These are phyloP conservation scores for Cryptops parisi DNA, from an alignment of 2,888 invertebrate species.

Conservation along the genomic window DNA sequence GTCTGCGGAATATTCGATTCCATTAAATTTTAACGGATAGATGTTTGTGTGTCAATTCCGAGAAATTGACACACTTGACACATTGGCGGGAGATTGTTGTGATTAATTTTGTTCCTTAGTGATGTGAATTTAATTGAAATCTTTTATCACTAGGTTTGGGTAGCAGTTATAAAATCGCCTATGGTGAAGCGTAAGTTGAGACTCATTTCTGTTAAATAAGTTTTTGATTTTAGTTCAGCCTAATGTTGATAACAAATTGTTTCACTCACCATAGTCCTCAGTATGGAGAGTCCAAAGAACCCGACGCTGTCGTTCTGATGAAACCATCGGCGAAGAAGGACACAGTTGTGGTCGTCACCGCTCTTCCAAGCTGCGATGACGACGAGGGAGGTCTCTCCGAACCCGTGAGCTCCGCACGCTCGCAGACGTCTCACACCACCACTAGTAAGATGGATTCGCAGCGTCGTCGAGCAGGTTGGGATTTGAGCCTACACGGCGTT, in stretches of 20 bases:
- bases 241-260: too few species aligned
- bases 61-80: too few species aligned
- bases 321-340: slow-evolving; percentile 1
- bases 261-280: too few species aligned
- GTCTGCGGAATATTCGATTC: too few species aligned
- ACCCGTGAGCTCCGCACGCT: neutral
- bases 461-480: neutral
- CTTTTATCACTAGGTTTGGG: neutral
- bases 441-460: neutral
- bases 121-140: too few species aligned
- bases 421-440: neutral
- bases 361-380: neutral
- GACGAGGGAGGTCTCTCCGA: neutral
- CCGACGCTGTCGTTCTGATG: slow-evolving; percentile 10
- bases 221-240: too few species aligned
- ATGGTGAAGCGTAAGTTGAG: slow-evolving; percentile 9
- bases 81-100: too few species aligned
- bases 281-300: slow-evolving; percentile 2
- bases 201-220: too few species aligned
- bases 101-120: too few species aligned
- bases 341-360: slow-evolving; percentile 5
- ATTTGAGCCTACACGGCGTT: neutral
- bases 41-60: too few species aligned
- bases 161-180: slow-evolving; percentile 2
- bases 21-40: too few species aligned